Evolutionary conservation across 2,797 vertebrate species (phyloP).

Genomic region (Carapus acus): DNA sequence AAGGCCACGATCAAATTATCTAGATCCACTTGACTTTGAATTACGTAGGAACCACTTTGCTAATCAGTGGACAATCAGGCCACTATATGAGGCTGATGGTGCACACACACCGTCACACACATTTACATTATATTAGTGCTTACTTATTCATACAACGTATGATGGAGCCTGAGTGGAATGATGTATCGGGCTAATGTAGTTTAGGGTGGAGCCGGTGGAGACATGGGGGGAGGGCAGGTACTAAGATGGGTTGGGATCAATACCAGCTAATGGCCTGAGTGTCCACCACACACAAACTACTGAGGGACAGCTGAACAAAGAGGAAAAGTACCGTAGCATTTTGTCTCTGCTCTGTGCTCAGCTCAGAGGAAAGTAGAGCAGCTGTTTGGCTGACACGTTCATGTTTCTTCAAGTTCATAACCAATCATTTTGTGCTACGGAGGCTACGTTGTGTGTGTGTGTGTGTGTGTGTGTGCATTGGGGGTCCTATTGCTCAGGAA

Average conservation of each 20-base stretch:
- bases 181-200: constrained; percentile 57
- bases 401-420: too few species aligned
- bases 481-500: too few species aligned
- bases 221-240: constrained; percentile 2
- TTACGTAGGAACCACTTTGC: constrained; percentile 36
- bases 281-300: constrained; percentile 16
- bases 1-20: too few species aligned
- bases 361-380: constrained; percentile 10
- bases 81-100: constrained; percentile 40
- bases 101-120: constrained; percentile 58
- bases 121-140: constrained; percentile 64
- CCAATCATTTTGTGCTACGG: too few species aligned
- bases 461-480: too few species aligned
- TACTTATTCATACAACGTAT: constrained; percentile 61
- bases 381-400: too few species aligned
- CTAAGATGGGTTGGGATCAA: constrained; percentile 26
- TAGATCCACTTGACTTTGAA: constrained; percentile 45
- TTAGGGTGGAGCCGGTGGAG: constrained; percentile 42
- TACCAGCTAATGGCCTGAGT: constrained; percentile 34
- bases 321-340: constrained; percentile 10
- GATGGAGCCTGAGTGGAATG: constrained; percentile 49
- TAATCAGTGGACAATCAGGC: constrained; percentile 52
- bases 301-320: constrained; percentile 12
- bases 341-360: too few species aligned
- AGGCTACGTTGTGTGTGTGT: too few species aligned